phyloP scores from a whole-genome alignment of 2,888 invertebrate species.

The Sinohyriopsis cumingii region DNA sequence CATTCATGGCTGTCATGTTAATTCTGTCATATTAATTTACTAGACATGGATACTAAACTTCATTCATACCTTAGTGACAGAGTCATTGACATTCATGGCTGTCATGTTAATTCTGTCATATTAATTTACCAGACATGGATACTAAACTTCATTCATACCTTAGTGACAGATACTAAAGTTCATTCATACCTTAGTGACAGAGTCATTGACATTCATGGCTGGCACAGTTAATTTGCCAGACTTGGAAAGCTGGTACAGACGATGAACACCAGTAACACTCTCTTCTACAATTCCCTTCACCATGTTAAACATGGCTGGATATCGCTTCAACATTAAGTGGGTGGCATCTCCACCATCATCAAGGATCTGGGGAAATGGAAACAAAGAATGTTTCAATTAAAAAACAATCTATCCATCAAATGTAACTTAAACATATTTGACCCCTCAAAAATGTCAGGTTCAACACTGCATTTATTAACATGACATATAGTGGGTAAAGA shows the following conservation, averaged over 20 bases:
- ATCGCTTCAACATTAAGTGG: conserved; percentile 95
- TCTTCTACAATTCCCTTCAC: conserved; percentile 98
- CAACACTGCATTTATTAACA: no score
- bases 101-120: conserved; percentile 79
- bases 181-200: conserved; percentile 84
- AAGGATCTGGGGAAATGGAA: conserved; percentile 77
- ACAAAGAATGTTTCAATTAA: neutral
- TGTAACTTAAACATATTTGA: no score
- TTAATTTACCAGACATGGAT: conserved; percentile 93
- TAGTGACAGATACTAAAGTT: conserved; percentile 81
- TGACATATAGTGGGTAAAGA: no score
- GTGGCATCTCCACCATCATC: conserved; percentile 98
- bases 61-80: conserved; percentile 84
- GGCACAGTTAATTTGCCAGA: conserved; percentile 94
- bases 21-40: conserved; percentile 82
- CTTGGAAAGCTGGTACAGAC: conserved; percentile 95
- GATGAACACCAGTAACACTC: conserved; percentile 97
- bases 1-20: conserved; percentile 93
- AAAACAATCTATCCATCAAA: no score
- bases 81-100: conserved; percentile 99
- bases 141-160: conserved; percentile 70
- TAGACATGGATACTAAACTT: conserved; percentile 82
- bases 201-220: conserved; percentile 99
- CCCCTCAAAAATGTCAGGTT: no score
- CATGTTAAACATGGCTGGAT: conserved; percentile 89